Base-by-base conservation (phyloP, 2,797 vertebrate species). In the Pangasius macronema region DNA sequence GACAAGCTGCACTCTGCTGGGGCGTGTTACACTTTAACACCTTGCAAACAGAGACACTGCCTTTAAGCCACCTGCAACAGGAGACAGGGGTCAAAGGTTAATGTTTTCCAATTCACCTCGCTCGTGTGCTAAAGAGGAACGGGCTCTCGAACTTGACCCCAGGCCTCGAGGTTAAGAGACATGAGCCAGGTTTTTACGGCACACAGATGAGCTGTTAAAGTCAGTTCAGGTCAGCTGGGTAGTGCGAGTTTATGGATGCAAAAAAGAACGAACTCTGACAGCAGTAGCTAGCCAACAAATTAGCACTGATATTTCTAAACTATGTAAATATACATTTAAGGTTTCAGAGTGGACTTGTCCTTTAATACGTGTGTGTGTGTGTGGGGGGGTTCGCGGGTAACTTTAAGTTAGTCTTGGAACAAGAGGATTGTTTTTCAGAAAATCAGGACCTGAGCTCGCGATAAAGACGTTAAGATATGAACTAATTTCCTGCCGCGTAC, bases 11-110 rank as follows among this genome's bases (percentile, higher is more conserved):
- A 24, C 39, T 76, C 73, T 76, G n/a, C 49, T 30, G 73, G 13
- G 10, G 14, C 46, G 5, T 3, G 42, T 30, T 9, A 11, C 70
- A 24, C 18, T 73, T 72, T 6, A 13, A 24, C 53, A 27, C 33
- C 33, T 27, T 59, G 77, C 55, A 39, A 42, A 36, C 6, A 39
- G 33, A 61, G 33, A 7, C 53, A 9, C 30, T 33, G 53, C 30
- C 79, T 81, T 42, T 27, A 61, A 82, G 11, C 80, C 80, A 82
- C 57, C 80, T 63, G 55, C 57, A 42, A 81, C 79, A 61, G 79
- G 42, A 46, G 27, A 63, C 36, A 6, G 14, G 18, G 59, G 39
- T 82, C 59, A 49, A 65, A 82, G 59, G 39, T 82, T 82, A 82
- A 82, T 3, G 80, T 18, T 27, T 65, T 63, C 39, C 36, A 65